Percentiles rank a stretch among this genome's conserved stretches.
Evolutionary conservation across 2,113 vertebrate species (phyloP).

Genomic region (Phodopus roborovskii): DNA sequence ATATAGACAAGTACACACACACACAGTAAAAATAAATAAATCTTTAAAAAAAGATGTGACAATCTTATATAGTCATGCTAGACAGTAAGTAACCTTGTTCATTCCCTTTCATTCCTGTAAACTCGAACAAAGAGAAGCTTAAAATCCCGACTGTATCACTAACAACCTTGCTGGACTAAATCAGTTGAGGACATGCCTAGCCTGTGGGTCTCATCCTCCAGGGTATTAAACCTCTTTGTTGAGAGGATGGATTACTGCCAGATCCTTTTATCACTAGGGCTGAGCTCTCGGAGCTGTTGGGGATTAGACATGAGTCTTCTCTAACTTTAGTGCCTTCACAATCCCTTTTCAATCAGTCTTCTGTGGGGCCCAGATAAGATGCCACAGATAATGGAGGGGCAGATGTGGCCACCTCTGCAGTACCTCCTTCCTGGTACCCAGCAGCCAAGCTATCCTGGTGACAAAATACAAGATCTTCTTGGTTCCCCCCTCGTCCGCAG

Average conservation of each 20-base stretch:
- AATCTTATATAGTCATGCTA: background rate
- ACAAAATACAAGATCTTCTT: background rate
- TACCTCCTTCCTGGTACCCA: background rate
- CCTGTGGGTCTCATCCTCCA: constrained; percentile 46
- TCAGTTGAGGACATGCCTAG: constrained; percentile 10
- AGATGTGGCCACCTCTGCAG: background rate
- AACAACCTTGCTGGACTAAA: constrained; percentile 58
- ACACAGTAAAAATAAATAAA: background rate
- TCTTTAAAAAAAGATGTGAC: background rate
- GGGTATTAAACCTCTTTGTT: constrained; percentile 67
- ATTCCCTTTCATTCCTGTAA: constrained; percentile 27
- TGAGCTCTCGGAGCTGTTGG: constrained; percentile 44
- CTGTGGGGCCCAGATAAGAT: constrained; percentile 65
- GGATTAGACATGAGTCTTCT: constrained; percentile 67
- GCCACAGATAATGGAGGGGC: background rate
- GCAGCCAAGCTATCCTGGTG: background rate
- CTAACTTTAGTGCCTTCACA: background rate
- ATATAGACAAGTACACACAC: background rate
- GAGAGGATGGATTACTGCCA: constrained; percentile 66
- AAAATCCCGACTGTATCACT: background rate
- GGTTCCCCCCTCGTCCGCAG: background rate
- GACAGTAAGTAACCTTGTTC: background rate
- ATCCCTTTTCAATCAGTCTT: background rate
- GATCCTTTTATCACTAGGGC: constrained; percentile 70
- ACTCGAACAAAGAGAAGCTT: constrained; percentile 33